Evolutionary conservation across 2,888 invertebrate genomes (phyloP).

Genomic region (Torymus tubicola): DNA sequence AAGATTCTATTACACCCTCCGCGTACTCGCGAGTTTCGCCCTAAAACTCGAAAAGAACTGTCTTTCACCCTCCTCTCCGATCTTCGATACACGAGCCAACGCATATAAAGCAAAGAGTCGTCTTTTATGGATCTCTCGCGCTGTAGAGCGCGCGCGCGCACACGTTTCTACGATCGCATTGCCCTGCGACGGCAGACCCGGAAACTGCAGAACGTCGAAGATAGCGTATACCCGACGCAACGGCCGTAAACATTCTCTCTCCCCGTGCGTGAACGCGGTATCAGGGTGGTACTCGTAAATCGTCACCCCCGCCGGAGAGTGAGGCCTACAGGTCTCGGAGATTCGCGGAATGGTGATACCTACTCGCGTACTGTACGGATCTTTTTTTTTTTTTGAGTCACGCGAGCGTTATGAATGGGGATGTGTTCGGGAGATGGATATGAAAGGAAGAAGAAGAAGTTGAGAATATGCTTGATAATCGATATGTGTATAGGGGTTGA

Average conservation of each 20-base stretch:
- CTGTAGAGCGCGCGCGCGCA: too few relatives aligned
- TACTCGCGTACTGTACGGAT: background rate
- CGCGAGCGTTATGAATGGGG: background rate
- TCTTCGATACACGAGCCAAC: background rate
- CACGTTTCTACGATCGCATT: slow-evolving; percentile 16
- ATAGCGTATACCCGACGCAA: slow-evolving; percentile 12
- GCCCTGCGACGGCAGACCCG: background rate
- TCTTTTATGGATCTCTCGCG: slow-evolving; percentile 36
- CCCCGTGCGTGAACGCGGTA: background rate
- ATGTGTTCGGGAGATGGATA: too few relatives aligned
- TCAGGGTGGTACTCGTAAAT: slow-evolving; percentile 38
- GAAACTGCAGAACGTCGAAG: slow-evolving; percentile 9
- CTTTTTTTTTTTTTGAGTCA: slow-evolving; percentile 9
- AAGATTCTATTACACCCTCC: slow-evolving; percentile 45
- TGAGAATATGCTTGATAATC: too few relatives aligned
- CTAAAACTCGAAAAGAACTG: slow-evolving; percentile 32
- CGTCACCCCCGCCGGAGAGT: background rate
- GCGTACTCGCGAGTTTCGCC: slow-evolving; percentile 4
- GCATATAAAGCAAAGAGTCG: slow-evolving; percentile 35
- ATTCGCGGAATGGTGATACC: slow-evolving; percentile 9
- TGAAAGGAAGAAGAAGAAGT: too few relatives aligned
- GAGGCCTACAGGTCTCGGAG: background rate
- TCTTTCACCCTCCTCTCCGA: too few relatives aligned
- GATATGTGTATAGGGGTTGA: too few relatives aligned
- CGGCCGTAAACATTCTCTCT: slow-evolving; percentile 31